phyloP scores from a whole-genome alignment of 2,797 vertebrate genomes.

The Rhadinocentrus ornatus region DNA sequence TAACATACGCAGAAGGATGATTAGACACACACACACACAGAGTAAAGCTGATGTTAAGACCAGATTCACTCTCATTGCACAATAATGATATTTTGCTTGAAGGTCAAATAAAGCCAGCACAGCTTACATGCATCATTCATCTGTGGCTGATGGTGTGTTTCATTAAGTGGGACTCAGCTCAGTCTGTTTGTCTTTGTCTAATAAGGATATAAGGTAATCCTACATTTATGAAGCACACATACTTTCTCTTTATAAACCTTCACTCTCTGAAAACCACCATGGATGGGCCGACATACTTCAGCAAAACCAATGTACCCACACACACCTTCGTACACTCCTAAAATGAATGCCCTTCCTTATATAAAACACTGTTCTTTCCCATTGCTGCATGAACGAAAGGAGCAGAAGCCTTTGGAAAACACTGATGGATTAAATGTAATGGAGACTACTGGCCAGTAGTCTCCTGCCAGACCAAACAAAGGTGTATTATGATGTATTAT shows the following conservation, averaged over 20 bases:
- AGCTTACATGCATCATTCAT: neutral
- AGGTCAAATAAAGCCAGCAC: conserved; percentile 15
- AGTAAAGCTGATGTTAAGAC: conserved; percentile 11
- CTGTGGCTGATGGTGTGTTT: conserved; percentile 34
- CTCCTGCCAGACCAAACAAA: conserved; percentile 31
- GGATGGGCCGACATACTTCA: conserved; percentile 8
- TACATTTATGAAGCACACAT: conserved; percentile 62
- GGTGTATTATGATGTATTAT: conserved; percentile 1
- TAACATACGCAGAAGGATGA: conserved; percentile 18
- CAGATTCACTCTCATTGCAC: neutral
- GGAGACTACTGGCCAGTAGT: conserved; percentile 22
- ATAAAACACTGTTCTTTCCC: neutral
- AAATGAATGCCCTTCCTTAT: conserved; percentile 15
- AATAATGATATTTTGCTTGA: conserved; percentile 6
- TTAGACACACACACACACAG: neutral
- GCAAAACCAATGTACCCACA: conserved; percentile 3
- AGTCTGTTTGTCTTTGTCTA: conserved; percentile 59
- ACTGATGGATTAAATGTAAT: conserved; percentile 37
- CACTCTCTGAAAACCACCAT: conserved; percentile 33
- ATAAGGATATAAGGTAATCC: conserved; percentile 50
- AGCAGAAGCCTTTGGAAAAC: conserved; percentile 43
- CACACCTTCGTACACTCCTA: conserved; percentile 5
- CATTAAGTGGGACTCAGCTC: conserved; percentile 53
- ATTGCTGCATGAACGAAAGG: conserved; percentile 6
- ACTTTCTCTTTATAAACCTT: conserved; percentile 32